Base-by-base conservation (phyloP, 2,797 vertebrate species). In the Liasis olivaceus region DNA sequence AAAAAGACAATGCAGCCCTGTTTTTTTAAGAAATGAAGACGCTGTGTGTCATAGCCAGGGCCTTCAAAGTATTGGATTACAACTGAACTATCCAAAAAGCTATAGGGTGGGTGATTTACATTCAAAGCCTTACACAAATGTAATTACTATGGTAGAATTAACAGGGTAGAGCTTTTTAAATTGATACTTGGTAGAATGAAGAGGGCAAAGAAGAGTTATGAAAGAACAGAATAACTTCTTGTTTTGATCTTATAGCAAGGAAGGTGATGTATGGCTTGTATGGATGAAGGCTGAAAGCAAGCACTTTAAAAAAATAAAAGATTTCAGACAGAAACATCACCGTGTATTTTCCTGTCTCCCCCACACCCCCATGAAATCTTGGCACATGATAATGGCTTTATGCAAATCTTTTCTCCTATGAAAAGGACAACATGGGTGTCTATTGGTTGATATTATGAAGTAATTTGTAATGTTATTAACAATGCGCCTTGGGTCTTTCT, bases 121-220 rank as follows among this genome's bases (percentile, higher is more conserved):
- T 84, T 62, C 13, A 60, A 85, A 85, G 47, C 22, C 31, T 72
- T 4, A 91, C 20, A 87, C 14, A 2, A 36, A 22, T 6, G n/a
- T 1, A 28, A 0, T 0, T 14, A 54, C 59, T 90, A 24, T 3
- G 2, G 0, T 4, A n/a, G 14, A 36, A 26, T 56, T 4, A 59
- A 77, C 24, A 28, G 9, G 9, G 14, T 60, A 56, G 0, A 20
- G 20, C 22, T 51, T 62, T 63, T 62, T 93, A 51, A 54, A 51
- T 8, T 84, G 6, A 47, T 9, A n/a, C 1, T 0, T 5, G 8
- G 51, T 15, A n/a, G 59, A 91, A 60, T 22, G 60, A 92, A 66
- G 58, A 31, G 6, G 12, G 64, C 59, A 66, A 26, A 81, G 59
- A 91, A 88, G 47, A 77, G 12, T 77, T 77, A 77, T 77, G 42